Conservation (phyloP, 1,140 invertebrate species). For the Aphaenogaster rudis region DNA sequence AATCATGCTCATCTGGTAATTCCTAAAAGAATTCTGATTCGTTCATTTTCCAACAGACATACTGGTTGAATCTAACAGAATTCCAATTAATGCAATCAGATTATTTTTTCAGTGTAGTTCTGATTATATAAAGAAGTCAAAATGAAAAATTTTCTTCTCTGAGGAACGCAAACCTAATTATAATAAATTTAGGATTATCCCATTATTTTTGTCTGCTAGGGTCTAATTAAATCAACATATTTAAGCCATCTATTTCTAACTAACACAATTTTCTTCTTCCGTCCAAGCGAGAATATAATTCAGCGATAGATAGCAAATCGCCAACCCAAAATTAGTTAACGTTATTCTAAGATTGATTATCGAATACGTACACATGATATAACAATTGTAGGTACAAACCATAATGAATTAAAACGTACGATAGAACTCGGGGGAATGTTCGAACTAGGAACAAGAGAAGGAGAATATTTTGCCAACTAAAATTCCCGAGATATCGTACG, state of each 20-base stretch:
- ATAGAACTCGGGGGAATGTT: slow-evolving; percentile 12
- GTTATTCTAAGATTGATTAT: slow-evolving; percentile 40
- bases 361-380: not conserved
- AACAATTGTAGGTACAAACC: not conserved
- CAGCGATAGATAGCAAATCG: slow-evolving; percentile 1
- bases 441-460: not conserved
- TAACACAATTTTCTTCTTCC: slow-evolving; percentile 8
- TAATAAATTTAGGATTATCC: not conserved
- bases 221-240: not conserved
- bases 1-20: too few relatives aligned
- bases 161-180: not conserved
- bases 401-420: not conserved
- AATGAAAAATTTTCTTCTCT: not conserved
- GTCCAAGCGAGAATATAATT: slow-evolving; percentile 15
- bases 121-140: not conserved
- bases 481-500: slow-evolving; percentile 50
- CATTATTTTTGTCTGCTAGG: not conserved
- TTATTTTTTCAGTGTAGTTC: not conserved
- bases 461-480: slow-evolving; percentile 34
- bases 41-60: too few relatives aligned
- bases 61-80: too few relatives aligned
- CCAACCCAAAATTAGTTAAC: slow-evolving; percentile 26
- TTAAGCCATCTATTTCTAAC: slow-evolving; percentile 4
- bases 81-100: too few relatives aligned
- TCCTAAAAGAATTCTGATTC: too few relatives aligned